Base-by-base conservation (phyloP, 2,888 invertebrate genomes). In the Cryptocheilus praepositus region DNA sequence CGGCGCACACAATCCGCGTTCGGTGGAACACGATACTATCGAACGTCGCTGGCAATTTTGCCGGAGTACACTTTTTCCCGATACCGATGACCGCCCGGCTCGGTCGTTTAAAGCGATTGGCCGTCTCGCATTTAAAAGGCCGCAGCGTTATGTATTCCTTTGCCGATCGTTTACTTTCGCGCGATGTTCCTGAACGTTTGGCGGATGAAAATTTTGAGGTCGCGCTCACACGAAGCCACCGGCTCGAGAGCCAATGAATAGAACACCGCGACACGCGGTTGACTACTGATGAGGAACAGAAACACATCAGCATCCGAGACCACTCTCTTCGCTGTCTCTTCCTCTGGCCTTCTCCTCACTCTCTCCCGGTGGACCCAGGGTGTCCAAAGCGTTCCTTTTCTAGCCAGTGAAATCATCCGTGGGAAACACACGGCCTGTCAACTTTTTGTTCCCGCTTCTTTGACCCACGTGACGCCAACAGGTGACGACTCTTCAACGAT, bases 221-320 rank as follows among this genome's bases (percentile, higher is more conserved):
- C 36, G 36, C 7, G 36, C 36, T 11, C 11, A 36, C 36, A 11
- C 7, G 36, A 36, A 36, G 36, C 36, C 36, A 11, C 36, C 36
- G 36, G 56, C 62, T 59, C 46, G 51, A 59, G 66, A 56, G 44
- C 64, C 65, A 72, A 73, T 72, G 81, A 80, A 75, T 77, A 76
- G 75, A 71, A 74, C 81, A 78, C 75, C 76, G 72, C 80, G 82
- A 77, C 77, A 81, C 77, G 76, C 82, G 76, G 76, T 80, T 85
- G 84, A 83, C 87, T 87, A 86, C 86, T 86, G 87, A 87, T 85
- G 85, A 86, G 85, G 80, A 86, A 83, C 83, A 79, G 82, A 85
- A 83, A 71, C 58, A 79, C 80, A 81, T 77, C 83, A 83, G 83
- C 82, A 84, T 83, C 81, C 78, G 60, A 78, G 74, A 73, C 70